Evolutionary conservation across 2,888 invertebrate species (phyloP), one percentile per base, ranked within the genome.

Genomic region (Lymantria monacha): DNA sequence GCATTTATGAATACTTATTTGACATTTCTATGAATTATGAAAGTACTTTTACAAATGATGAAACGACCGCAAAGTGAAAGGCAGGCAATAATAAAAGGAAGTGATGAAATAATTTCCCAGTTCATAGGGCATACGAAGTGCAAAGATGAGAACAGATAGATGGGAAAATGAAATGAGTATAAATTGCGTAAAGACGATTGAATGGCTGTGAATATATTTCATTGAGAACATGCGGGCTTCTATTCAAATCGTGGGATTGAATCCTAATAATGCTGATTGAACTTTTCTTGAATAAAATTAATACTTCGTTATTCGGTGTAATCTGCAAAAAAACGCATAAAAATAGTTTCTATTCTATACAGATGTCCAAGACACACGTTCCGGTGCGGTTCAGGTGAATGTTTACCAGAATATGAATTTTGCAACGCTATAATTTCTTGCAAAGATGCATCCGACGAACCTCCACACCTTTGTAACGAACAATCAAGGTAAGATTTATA

Each of bases 371-470:
- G 94, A 36, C 94, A 96, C 66, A 96, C 97, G 11, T 97, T 96
- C 92, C 94, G 95, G 53, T 97, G 97, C 79, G 93, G 93, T 60
- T 96, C 96, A 66, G 97, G 97, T 22, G 96, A 96, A 76, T 97
- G 97, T 74, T 84, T 97, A 53, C 97, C 97, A 0, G 97, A 96
- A 72, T 97, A 96, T 76, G 97, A 97, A 81, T 97, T 97, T 85
- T 98, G 97, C 84, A 97, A 98, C 85, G 97, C 97, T 7, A 96
- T 97, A 49, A 93, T 96, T 46, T 94, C 95, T 55, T 97, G 97
- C 84, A 93, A 94, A 66, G 97, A 97, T 81, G 97, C 95, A n/a
- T 96, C 96, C 55, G 97, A 97, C 77, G 97, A 97, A 79, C 96
- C 96, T 0, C 93, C 95, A n/a, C 94, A 95, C 72, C 91, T 95